Conservation (phyloP, 2,113 vertebrate species). For the Jacana jacana region DNA sequence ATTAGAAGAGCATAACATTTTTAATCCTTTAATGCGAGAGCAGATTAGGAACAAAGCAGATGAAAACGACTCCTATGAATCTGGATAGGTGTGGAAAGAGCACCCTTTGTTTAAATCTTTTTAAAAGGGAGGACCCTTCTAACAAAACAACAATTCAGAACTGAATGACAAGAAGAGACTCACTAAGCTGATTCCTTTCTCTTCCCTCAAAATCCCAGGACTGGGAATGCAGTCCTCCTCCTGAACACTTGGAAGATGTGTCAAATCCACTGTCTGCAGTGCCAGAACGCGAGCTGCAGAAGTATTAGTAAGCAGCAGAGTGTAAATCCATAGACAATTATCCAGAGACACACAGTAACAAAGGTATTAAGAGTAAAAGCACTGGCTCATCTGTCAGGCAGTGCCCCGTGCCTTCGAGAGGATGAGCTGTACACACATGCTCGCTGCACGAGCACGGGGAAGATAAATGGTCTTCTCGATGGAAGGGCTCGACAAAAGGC, state of each 20-base stretch:
- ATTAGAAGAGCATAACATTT: background rate
- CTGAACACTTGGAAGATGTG: rapidly evolving
- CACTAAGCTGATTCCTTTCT: background rate
- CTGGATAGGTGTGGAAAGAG: background rate
- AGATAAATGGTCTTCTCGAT: background rate
- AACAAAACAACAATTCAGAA: background rate
- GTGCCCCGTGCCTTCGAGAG: background rate
- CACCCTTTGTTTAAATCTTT: background rate
- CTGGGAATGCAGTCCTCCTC: background rate
- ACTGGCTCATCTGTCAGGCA: background rate
- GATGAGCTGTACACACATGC: background rate
- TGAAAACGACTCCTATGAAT: background rate
- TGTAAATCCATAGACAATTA: background rate
- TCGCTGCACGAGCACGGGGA: background rate
- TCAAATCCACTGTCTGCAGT: background rate
- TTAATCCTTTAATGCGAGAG: background rate
- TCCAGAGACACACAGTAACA: background rate
- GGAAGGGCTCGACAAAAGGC: background rate
- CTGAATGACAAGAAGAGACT: background rate
- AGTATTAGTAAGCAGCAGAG: background rate
- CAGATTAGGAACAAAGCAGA: background rate
- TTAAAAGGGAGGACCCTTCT: background rate
- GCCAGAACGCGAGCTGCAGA: background rate
- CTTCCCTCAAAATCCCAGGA: no score
- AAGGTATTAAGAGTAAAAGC: background rate